Conservation (phyloP, 1,140 invertebrate genomes). For the Delia radicum region DNA sequence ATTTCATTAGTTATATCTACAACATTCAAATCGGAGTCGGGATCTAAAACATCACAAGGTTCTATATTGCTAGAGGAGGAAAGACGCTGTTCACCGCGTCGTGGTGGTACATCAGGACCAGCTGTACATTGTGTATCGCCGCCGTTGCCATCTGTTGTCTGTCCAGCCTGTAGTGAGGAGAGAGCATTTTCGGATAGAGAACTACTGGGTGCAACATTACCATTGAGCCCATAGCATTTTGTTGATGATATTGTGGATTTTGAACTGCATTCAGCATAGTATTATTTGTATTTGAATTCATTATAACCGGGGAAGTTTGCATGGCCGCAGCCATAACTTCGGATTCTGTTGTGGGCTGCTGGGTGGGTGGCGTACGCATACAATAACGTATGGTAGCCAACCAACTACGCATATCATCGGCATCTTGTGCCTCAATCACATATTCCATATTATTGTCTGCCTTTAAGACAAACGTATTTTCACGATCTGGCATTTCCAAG, state of each 20-base stretch:
- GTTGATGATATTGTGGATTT: conserved; percentile 52
- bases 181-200: conserved; percentile 26
- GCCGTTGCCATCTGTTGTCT: conserved; percentile 36
- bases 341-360: conserved; percentile 55
- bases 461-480: conserved; percentile 96
- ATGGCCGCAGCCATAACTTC: conserved; percentile 45
- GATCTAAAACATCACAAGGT: conserved; percentile 39
- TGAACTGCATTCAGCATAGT: conserved; percentile 37
- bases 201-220: conserved; percentile 38
- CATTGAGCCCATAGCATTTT: conserved; percentile 37
- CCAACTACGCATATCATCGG: conserved; percentile 89
- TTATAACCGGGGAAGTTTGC: conserved; percentile 43
- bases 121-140: conserved; percentile 5
- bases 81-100: conserved; percentile 41
- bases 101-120: conserved; percentile 39
- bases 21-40: conserved; percentile 52
- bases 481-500: conserved; percentile 95
- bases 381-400: conserved; percentile 81
- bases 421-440: conserved; percentile 89
- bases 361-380: conserved; percentile 69
- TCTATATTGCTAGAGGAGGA: conserved; percentile 55
- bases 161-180: conserved; percentile 39
- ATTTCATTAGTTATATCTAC: conserved; percentile 72
- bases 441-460: conserved; percentile 92
- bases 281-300: conserved; percentile 35